Evolutionary conservation across 2,797 vertebrate species (phyloP).

Genomic region (Sciurus vulgaris): DNA sequence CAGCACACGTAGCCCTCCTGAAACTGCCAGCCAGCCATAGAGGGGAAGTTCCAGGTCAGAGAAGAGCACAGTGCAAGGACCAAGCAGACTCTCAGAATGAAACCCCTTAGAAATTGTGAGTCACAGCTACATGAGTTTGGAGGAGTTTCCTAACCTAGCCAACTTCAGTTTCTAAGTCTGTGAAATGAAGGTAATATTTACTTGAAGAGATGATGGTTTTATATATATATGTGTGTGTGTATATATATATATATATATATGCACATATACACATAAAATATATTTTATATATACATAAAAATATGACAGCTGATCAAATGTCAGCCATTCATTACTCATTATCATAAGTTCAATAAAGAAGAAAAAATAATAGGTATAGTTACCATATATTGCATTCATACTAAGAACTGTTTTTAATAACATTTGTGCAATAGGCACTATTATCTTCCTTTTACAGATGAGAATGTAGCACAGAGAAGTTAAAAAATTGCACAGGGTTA

Average conservation of each 20-base stretch:
- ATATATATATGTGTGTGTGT: too few species aligned
- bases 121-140: background rate
- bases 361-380: background rate
- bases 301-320: background rate
- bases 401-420: background rate
- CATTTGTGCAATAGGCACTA: background rate
- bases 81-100: background rate
- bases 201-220: background rate
- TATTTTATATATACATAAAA: too few species aligned
- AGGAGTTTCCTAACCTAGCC: background rate
- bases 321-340: background rate
- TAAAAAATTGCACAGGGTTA: background rate
- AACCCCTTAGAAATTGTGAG: background rate
- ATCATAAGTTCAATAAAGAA: background rate
- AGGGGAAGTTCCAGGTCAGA: background rate
- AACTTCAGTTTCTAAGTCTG: background rate
- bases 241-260: too few species aligned
- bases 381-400: background rate
- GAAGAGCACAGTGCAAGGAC: background rate
- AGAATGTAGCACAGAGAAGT: slow-evolving; percentile 9
- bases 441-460: background rate
- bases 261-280: too few species aligned
- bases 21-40: background rate
- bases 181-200: background rate
- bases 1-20: background rate